These are phyloP conservation scores for Goniozus legneri DNA, from an alignment of 1,140 invertebrate species.

Conservation along the genomic window DNA sequence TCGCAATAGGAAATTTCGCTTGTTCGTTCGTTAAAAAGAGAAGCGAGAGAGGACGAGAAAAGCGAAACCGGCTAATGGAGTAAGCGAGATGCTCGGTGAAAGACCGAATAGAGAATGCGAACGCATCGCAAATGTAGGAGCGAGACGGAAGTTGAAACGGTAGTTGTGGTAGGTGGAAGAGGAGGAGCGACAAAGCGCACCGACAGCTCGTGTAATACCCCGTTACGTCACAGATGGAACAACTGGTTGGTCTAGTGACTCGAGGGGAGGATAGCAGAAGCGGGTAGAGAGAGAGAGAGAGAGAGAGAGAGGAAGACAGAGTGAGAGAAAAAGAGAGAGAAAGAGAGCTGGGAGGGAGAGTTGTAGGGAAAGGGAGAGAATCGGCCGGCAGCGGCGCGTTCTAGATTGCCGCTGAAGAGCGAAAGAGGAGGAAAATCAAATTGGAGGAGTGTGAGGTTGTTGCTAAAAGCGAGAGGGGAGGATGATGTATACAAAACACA, in stretches of 20 bases:
- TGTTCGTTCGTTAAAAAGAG: too few relatives aligned
- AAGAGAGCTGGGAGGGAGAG: not conserved
- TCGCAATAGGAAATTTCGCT: too few relatives aligned
- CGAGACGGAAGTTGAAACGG: too few relatives aligned
- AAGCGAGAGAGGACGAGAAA: too few relatives aligned
- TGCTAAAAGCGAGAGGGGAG: conserved; percentile 16
- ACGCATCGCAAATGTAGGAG: not conserved
- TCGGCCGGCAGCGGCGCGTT: conserved; percentile 19
- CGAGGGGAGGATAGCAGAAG: conserved; percentile 23
- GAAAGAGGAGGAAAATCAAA: not conserved
- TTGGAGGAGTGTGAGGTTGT: not conserved
- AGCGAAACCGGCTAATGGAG: too few relatives aligned
- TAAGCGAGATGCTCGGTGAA: too few relatives aligned
- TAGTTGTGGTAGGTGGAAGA: conserved; percentile 1
- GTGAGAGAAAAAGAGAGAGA: conserved; percentile 6
- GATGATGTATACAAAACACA: conserved; percentile 50
- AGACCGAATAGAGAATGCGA: not conserved
- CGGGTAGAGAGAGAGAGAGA: conserved; percentile 17
- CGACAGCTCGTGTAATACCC: conserved; percentile 45
- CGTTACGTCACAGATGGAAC: conserved; percentile 48
- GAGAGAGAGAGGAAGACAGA: conserved; percentile 24
- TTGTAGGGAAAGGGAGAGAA: conserved; percentile 12
- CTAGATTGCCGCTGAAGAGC: not conserved
- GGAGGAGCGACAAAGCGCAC: conserved; percentile 21
- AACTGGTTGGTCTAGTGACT: conserved; percentile 46